Conservation (phyloP, 2,797 vertebrate genomes). For the Coendou prehensilis region DNA sequence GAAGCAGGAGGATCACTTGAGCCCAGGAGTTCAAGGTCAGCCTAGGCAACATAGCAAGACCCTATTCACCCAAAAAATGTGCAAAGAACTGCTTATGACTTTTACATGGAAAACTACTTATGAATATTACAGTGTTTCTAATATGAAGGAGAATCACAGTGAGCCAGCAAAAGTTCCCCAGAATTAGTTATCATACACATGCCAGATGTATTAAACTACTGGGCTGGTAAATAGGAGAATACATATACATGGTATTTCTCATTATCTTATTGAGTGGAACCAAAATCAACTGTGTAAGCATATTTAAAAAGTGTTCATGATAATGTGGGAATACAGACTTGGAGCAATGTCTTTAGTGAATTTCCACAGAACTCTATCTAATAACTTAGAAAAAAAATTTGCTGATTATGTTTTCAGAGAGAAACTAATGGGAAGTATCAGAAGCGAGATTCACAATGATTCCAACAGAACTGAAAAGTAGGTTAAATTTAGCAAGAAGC, state of each 20-base stretch:
- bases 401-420: conserved; percentile 20
- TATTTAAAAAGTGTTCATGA: not conserved
- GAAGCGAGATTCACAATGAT: not conserved
- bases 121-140: not conserved
- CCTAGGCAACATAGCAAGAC: not conserved
- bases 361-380: not conserved
- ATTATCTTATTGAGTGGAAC: conserved; percentile 34
- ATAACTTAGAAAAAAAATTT: not conserved
- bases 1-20: not conserved
- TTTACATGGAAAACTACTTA: not conserved
- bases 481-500: conserved; percentile 8
- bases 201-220: not conserved
- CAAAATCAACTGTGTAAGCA: not conserved
- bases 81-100: not conserved
- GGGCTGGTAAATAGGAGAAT: not conserved
- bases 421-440: conserved; percentile 29
- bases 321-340: not conserved
- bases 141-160: not conserved
- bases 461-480: not conserved
- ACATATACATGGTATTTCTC: not conserved
- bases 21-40: not conserved
- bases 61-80: not conserved
- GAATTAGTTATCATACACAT: conserved; percentile 27
- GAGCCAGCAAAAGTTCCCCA: not conserved
- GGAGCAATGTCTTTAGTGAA: not conserved